phyloP scores from a whole-genome alignment of 2,797 vertebrate species.

The Squalus acanthias region DNA sequence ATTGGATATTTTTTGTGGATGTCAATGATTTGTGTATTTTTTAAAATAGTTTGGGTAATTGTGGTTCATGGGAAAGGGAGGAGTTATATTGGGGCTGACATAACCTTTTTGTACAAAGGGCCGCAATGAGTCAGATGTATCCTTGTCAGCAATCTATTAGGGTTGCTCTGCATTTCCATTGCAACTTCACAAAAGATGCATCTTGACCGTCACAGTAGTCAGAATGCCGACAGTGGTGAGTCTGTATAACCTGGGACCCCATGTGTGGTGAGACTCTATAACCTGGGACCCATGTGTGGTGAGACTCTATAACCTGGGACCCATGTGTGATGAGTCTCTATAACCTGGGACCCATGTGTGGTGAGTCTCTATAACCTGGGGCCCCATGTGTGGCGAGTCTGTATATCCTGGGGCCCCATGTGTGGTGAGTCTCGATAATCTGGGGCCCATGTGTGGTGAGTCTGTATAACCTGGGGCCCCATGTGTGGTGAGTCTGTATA shows the following conservation, averaged over 20 bases:
- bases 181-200: background rate
- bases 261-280: too few species aligned
- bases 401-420: too few species aligned
- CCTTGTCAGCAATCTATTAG: background rate
- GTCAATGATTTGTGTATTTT: background rate
- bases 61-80: background rate
- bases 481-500: too few species aligned
- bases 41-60: background rate
- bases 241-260: background rate
- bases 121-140: background rate
- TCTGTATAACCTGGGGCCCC: too few species aligned
- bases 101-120: background rate
- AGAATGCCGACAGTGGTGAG: background rate
- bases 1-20: background rate
- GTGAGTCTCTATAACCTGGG: too few species aligned
- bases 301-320: too few species aligned
- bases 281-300: too few species aligned
- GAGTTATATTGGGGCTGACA: background rate
- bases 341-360: too few species aligned
- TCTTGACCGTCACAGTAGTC: background rate
- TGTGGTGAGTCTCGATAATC: too few species aligned
- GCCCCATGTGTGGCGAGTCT: too few species aligned
- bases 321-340: too few species aligned
- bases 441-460: too few species aligned
- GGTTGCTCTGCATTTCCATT: background rate